Evolutionary conservation across 2,113 vertebrate species (phyloP), one percentile per base, ranked within the genome.

Genomic region (Boulengeromyrus knoepffleri): DNA sequence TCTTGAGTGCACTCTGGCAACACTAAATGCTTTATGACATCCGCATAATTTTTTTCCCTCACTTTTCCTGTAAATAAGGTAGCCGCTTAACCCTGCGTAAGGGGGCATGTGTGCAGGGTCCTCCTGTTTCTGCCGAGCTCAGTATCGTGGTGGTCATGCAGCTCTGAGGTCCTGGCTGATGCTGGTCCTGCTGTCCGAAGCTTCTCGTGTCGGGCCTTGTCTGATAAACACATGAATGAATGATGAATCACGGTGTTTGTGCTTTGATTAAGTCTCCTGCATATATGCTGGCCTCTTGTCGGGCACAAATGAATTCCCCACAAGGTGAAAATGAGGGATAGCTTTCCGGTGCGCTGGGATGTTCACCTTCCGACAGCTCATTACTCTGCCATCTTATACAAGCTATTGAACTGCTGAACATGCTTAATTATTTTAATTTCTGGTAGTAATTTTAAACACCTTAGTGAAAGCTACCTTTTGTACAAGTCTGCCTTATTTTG

Each of bases 241-340:
- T 90, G 87, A 87, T 15, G 0, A 45, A 21, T 84, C 42, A 85
- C 85, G 17, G 74, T 50, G 39, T 91, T 83, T 42, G 87, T 85
- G 77, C 66, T 47, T 90, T 94, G 92, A 93, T 91, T 92, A 92
- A 93, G 92, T 91, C 47, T 88, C 92, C 83, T 92, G 93, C 90
- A 62, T 88, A 39, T 58, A 39, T 24, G 27, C 88, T 74, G 89
- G 31, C 50, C 74, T 91, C 62, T 90, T 39, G 49, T 91, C 90
- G 80, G 58, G 92, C 80, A 88, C 53, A 92, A 88, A 93, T 89
- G 83, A 92, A 91, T 89, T 88, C 90, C 77, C 93, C 90, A 74
- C 91, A 1, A 89, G 49, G 92, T 92, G 70, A 91, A 91, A 92
- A 89, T 77, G 90, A 24, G 53, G 49, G 91, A 84, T 70, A 10